Percentiles rank a stretch among this genome's conserved stretches.
Evolutionary conservation across 2,797 vertebrate genomes (phyloP).

Genomic region (Manis crassicaudata): DNA sequence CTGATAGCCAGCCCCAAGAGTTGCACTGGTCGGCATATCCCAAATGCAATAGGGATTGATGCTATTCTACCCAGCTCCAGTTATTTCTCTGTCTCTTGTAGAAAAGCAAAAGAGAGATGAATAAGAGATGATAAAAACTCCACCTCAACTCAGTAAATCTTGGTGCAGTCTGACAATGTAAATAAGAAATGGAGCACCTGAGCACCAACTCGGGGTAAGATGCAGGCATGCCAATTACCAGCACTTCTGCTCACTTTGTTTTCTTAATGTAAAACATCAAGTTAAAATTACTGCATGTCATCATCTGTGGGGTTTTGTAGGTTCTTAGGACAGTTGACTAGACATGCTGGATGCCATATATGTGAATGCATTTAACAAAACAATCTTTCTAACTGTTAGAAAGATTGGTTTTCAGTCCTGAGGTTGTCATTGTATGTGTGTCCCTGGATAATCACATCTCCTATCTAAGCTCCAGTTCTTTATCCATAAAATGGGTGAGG

Average conservation of each 20-base stretch:
- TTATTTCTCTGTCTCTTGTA: not conserved
- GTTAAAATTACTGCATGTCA: conserved; percentile 50
- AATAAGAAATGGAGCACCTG: not conserved
- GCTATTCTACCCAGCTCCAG: not conserved
- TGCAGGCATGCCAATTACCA: rapidly evolving
- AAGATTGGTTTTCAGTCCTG: not conserved
- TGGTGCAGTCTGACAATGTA: not conserved
- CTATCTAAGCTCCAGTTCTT: not conserved
- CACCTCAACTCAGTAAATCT: not conserved
- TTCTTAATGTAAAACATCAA: conserved; percentile 40
- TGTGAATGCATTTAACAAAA: conserved; percentile 3
- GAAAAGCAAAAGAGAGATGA: conserved; percentile 12
- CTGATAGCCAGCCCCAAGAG: not conserved
- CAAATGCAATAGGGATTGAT: not conserved
- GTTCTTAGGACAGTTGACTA: not conserved
- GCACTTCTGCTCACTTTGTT: not conserved
- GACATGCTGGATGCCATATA: not conserved
- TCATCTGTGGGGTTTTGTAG: not conserved
- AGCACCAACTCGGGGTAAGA: not conserved
- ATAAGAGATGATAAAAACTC: not conserved
- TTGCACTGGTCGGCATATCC: not conserved
- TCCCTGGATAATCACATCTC: not conserved
- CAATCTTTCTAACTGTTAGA: not conserved
- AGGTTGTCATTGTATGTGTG: not conserved
- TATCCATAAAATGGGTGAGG: not conserved